Conservation (phyloP, 2,888 invertebrate species). For the Amitus sp. region DNA sequence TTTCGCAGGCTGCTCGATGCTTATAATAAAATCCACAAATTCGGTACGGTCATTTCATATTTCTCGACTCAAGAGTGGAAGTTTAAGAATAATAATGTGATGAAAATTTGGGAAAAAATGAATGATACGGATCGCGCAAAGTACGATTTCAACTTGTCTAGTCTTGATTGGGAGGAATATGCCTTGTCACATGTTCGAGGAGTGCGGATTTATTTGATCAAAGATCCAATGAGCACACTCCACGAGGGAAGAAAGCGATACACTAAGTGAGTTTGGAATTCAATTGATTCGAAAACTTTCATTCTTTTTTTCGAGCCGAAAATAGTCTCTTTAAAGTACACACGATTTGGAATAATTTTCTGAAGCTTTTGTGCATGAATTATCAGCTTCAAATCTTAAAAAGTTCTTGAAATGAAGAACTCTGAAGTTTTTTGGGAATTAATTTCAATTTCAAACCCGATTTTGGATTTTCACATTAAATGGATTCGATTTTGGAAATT, state of each 20-base stretch:
- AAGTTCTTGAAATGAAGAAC: too few relatives aligned
- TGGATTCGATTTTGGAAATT: too few relatives aligned
- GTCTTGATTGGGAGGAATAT: slow-evolving; percentile 79
- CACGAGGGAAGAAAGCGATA: slow-evolving; percentile 70
- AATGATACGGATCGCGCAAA: slow-evolving; percentile 67
- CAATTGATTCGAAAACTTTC: background rate
- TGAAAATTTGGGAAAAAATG: slow-evolving; percentile 71
- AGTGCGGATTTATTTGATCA: slow-evolving; percentile 77
- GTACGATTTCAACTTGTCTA: slow-evolving; percentile 73
- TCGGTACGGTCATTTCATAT: slow-evolving; percentile 77
- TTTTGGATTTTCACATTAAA: too few relatives aligned
- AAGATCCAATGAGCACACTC: slow-evolving; percentile 78
- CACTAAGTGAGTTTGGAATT: slow-evolving; percentile 40
- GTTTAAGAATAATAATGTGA: slow-evolving; percentile 72
- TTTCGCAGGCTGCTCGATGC: slow-evolving; percentile 74
- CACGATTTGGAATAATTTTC: too few relatives aligned
- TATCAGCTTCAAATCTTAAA: too few relatives aligned
- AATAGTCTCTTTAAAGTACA: too few relatives aligned
- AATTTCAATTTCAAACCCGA: too few relatives aligned
- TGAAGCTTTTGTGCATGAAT: too few relatives aligned
- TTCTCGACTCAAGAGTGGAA: slow-evolving; percentile 83
- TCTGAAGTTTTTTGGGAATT: too few relatives aligned
- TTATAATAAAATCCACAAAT: slow-evolving; percentile 78
- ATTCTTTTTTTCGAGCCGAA: too few relatives aligned
- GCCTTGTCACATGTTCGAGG: slow-evolving; percentile 75